Evolutionary conservation across 2,113 vertebrate species (phyloP), one percentile per base, ranked within the genome.

Genomic region (Conger conger): DNA sequence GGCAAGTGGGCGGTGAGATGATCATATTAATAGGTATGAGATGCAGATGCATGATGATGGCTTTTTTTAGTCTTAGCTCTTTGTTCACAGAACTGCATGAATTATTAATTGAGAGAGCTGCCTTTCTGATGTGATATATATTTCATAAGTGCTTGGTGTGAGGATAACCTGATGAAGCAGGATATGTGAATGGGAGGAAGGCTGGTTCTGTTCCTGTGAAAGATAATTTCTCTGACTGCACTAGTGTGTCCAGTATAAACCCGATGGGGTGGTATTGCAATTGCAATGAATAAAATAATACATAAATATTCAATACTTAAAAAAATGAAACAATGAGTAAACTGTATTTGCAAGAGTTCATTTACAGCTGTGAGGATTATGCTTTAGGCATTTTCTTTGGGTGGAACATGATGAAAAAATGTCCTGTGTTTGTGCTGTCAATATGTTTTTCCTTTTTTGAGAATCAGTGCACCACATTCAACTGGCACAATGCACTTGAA

Each of bases 121-220:
- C 76, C 92, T 87, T 90, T 91, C 83, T 83, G 82, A 86, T 81
- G 80, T 86, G 38, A 82, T 91, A 85, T 88, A 92, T 91, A 91
- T 89, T 90, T 91, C 83, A 87, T 91, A 80, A 89, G 83, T 42
- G 45, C 86, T 86, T 87, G 63, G 18, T 54, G 63, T n/a, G 80
- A 27, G 45, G 30, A 85, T 37, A 73, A 76, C 40, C 82, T 78
- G 60, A 8, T 6, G 27, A 27, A 63, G 4, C 57, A 63, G 57
- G 23, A 63, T 23, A 63, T 27, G 18, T 27, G 57, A 63, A 63
- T 27, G 57, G 27, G 57, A 63, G 57, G 57, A 63, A 27, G 27
- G 57, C 6, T 63, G 57, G 27, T 63, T 63, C 54, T 57, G 54
- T 20, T 57, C 18, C 16, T 57, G 54, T 16, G 15, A 17, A 16